Percentiles rank a stretch among this genome's conserved stretches.
These are phyloP conservation scores for Falco punctatus DNA, from an alignment of 2,113 vertebrate species.

Conservation along the genomic window DNA sequence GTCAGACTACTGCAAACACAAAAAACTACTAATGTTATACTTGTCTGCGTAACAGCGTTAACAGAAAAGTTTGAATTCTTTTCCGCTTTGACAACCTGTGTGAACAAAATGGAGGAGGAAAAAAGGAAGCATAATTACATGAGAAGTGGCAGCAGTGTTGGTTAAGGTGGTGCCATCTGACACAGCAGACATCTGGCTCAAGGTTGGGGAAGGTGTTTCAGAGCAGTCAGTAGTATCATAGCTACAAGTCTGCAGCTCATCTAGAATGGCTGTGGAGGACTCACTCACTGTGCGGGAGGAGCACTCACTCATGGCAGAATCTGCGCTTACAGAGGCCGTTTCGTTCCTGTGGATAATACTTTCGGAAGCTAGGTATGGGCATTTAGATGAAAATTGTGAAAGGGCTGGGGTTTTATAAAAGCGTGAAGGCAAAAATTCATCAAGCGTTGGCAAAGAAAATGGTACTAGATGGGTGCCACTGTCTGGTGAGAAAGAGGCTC, in stretches of 20 bases:
- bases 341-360: not conserved
- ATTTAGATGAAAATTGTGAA: conserved; percentile 54
- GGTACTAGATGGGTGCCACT: conserved; percentile 76
- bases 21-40: not conserved
- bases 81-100: conserved; percentile 50
- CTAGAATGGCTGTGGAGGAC: conserved; percentile 82
- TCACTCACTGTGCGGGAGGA: conserved; percentile 74
- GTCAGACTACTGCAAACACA: not conserved
- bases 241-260: conserved; percentile 85
- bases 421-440: conserved; percentile 67
- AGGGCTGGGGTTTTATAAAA: conserved; percentile 73
- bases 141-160: conserved; percentile 80
- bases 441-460: conserved; percentile 71
- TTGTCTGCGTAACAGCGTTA: not conserved
- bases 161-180: conserved; percentile 82
- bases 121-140: conserved; percentile 85
- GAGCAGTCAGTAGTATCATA: conserved; percentile 81
- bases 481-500: conserved; percentile 60
- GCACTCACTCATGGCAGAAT: conserved; percentile 85
- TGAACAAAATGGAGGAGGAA: conserved; percentile 48
- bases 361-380: conserved; percentile 37
- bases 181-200: conserved; percentile 84
- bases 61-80: not conserved
- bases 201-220: conserved; percentile 87
- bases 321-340: conserved; percentile 75